Evolutionary conservation across 53 echinoderm and acorn worm species (phyloP).

Genomic region (Temnopleurus reevesii): DNA sequence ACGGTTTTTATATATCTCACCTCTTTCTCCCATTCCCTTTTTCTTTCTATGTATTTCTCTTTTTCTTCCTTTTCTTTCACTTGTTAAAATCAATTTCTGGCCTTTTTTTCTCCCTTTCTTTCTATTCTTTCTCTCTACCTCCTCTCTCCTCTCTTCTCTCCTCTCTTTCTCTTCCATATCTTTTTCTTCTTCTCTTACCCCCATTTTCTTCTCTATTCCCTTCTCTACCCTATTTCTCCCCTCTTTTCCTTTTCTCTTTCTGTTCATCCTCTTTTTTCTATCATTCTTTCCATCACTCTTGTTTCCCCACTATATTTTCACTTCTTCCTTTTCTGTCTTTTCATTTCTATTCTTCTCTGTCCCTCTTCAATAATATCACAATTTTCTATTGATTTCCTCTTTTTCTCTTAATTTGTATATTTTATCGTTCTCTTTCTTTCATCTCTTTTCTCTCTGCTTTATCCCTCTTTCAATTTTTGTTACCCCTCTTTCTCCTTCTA

Average conservation of each 20-base stretch:
- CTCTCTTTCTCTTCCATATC: neutral
- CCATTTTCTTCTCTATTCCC: neutral
- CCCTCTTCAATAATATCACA: neutral
- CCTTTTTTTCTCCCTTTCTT: neutral
- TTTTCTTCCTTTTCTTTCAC: neutral
- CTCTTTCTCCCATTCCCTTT: too few relatives aligned
- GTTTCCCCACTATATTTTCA: neutral
- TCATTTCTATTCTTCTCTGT: neutral
- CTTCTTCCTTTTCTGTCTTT: neutral
- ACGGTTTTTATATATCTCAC: too few relatives aligned
- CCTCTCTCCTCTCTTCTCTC: neutral
- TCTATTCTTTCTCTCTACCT: neutral
- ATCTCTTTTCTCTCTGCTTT: too few relatives aligned
- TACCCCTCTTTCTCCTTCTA: neutral
- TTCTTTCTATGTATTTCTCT: neutral
- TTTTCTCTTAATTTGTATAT: too few relatives aligned
- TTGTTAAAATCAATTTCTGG: neutral
- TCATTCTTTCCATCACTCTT: neutral
- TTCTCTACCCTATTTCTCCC: neutral
- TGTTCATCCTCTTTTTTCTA: neutral
- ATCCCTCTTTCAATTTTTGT: neutral
- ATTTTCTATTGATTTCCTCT: too few relatives aligned
- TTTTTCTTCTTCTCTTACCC: neutral
- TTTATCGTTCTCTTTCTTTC: too few relatives aligned
- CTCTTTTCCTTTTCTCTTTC: neutral